These are phyloP conservation scores for Leucoptera coffeella DNA, from an alignment of 2,888 invertebrate species.

Conservation along the genomic window DNA sequence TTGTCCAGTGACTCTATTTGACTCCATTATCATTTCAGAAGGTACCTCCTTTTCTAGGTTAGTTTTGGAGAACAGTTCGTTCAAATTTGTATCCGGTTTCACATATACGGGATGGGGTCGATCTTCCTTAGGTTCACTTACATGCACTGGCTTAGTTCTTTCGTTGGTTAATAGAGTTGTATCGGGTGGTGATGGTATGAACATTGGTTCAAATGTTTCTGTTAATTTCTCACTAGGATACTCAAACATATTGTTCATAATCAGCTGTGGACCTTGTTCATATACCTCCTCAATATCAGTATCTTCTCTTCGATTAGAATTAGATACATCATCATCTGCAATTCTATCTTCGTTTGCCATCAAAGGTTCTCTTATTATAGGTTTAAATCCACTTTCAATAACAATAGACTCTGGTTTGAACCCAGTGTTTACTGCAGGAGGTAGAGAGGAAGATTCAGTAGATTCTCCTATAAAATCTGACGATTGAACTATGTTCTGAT, in stretches of 20 bases:
- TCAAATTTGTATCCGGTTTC: constrained; percentile 23
- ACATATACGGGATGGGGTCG: constrained; percentile 44
- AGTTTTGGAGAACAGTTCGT: constrained; percentile 27
- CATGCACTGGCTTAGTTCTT: constrained; percentile 34
- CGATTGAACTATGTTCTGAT: constrained; percentile 26
- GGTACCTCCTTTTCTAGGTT: constrained; percentile 35
- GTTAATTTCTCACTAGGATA: constrained; percentile 45
- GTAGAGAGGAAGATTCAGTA: constrained; percentile 25
- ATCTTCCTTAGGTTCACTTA: constrained; percentile 36
- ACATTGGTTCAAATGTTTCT: constrained; percentile 72
- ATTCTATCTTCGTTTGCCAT: constrained; percentile 50
- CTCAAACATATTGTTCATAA: constrained; percentile 8
- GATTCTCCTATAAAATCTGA: constrained; percentile 43
- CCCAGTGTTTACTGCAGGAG: constrained; percentile 64
- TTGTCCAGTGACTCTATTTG: constrained; percentile 64
- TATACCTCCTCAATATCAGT: constrained; percentile 38
- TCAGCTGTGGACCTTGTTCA: constrained; percentile 29
- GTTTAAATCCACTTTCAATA: constrained; percentile 79
- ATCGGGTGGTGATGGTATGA: constrained; percentile 63
- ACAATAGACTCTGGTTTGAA: constrained; percentile 77
- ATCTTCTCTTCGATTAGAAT: constrained; percentile 40
- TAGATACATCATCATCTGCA: constrained; percentile 15
- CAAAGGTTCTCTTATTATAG: constrained; percentile 58
- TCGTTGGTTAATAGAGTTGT: constrained; percentile 12
- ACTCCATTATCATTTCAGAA: constrained; percentile 62